Percentiles rank a stretch among this genome's conserved stretches.
These are phyloP conservation scores for Neomonachus schauinslandi DNA, from an alignment of 2,113 vertebrate species.

Conservation along the genomic window DNA sequence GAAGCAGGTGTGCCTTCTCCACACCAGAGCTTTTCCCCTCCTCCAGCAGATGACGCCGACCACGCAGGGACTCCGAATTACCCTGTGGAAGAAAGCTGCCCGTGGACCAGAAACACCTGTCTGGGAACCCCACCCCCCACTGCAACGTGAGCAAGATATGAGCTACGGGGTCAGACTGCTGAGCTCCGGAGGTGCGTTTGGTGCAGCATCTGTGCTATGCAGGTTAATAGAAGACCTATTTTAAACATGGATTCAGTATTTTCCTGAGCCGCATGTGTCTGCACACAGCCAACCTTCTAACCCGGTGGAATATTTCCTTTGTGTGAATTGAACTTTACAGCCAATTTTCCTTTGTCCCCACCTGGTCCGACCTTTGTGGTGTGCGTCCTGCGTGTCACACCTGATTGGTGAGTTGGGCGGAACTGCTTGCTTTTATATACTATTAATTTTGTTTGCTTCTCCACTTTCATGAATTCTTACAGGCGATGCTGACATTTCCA, in stretches of 20 bases:
- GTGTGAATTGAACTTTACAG: neutral
- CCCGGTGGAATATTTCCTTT: neutral
- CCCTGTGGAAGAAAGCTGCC: neutral
- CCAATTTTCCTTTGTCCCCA: neutral
- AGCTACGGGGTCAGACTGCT: neutral
- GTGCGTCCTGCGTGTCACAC: neutral
- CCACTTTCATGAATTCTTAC: neutral
- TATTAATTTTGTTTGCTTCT: conserved; percentile 47
- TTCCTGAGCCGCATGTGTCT: neutral
- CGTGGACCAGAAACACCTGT: neutral
- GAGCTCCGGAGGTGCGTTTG: neutral
- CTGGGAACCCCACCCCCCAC: neutral
- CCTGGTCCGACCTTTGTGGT: neutral
- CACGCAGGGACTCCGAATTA: too few species aligned
- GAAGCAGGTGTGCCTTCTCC: neutral
- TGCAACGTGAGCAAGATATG: neutral
- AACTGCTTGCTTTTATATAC: neutral
- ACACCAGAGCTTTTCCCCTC: neutral
- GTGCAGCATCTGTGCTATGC: neutral
- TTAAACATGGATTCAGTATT: neutral
- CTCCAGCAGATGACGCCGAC: neutral
- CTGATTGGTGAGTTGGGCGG: neutral
- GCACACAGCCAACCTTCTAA: neutral
- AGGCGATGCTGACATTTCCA: conserved; percentile 31
- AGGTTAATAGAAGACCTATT: neutral